Base-by-base conservation (phyloP, 2,113 vertebrate genomes). In the Corydoras sp. region DNA sequence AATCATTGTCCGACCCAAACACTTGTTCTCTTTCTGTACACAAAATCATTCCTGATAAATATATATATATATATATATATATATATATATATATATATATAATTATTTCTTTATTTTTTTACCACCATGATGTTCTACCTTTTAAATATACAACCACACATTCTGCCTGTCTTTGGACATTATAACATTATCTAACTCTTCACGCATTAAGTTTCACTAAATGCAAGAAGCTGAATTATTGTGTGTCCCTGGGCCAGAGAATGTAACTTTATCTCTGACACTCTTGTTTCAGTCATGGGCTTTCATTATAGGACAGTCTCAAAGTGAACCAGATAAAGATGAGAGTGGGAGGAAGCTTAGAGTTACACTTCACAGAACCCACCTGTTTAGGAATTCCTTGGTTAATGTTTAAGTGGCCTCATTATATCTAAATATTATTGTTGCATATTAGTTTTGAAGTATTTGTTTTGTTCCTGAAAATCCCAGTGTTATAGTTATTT, bases 221-320 rank as follows among this genome's bases (percentile, higher is more conserved):
- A 24, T 24, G 29, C 30, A 9, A 48, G 55, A 31, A 62, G 51
- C 66, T 69, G 67, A 53, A 55, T 65, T 69, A 32, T 54, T 29
- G 55, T 70, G 35, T 60, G 55, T 56, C 58, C 2, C 13, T 55
- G 49, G 31, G 15, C 24, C 55, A 10, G 54, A 43, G 58, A 71
- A 60, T 24, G 75, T 76, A 72, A 76, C 58, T 68, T 24, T 49
- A 71, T 50, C 58, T 43, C 68, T 49, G 11, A 18, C 43, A 48
- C 58, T 62, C 58, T 68, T 54, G 58, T 76, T 76, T 67, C 62
- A 76, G 18, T 3, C 48, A 24, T 4, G 35, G 69, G 12, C 10
- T n/a, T 9, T 43, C 53, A 43, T 63, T 66, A 63, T 72, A 62
- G 63, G 31, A n/a, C 48, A 64, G 62, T 63, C 58, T 63, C 49